Base-by-base conservation (phyloP, 2,797 vertebrate genomes). In the Mycteria americana region DNA sequence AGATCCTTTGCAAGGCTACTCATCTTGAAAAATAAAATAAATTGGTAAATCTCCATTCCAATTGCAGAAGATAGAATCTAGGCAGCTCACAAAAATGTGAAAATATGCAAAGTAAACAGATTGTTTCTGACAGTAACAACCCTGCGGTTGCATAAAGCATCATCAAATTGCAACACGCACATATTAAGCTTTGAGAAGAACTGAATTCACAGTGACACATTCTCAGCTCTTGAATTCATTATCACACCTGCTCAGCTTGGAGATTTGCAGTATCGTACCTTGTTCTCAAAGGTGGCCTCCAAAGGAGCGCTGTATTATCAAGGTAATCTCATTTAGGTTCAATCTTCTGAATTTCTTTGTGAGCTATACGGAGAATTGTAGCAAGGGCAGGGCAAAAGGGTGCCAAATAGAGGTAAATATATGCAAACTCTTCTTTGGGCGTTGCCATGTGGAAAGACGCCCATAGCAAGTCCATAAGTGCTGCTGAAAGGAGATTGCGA, bases 51-150 rank as follows among this genome's bases (percentile, higher is more conserved):
- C 95, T 97, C 93, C 86, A 85, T 96, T 95, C 83, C 95, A 96
- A 92, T 97, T 96, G 97, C 76, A 86, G 90, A 86, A 96, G 83
- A 97, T 94, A 88, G 94, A 95, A 95, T 85, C 81, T 80, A 96
- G 92, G 85, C 91, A 95, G 81, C 88, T 92, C 87, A 75, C 90
- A 94, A 89, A 93, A 96, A 96, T 65, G 91, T 93, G 95, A 88
- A 97, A 97, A 97, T 97, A 97, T 97, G 96, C 96, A 97, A 97
- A 97, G 91, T 85, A 97, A 97, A 96, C 96, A 97, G 96, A 97
- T 97, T 97, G 96, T 83, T 97, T 97, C 96, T 97, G 97, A 96
- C 94, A 96, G 97, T 96, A 96, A 97, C 96, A 96, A 85, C 94
- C 60, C 82, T 78, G 92, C 87, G 9, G 97, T 96, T 97, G 97